phyloP scores from a whole-genome alignment of 2,113 vertebrate species.

The Colius striatus region DNA sequence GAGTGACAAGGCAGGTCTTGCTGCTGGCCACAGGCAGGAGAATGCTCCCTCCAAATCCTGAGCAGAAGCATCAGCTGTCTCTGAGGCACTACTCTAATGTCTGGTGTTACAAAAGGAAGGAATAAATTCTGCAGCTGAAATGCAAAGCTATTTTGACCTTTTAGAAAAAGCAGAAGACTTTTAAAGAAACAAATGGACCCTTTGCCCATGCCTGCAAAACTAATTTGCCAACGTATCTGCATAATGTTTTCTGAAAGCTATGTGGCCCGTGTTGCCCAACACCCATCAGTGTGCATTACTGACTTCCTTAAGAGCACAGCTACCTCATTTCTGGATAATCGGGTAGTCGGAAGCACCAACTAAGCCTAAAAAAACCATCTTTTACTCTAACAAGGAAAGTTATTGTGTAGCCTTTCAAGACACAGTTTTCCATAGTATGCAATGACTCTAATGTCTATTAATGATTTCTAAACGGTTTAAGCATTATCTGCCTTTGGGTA shows the following conservation, averaged over 20 bases:
- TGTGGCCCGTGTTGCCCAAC: background rate
- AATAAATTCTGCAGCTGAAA: background rate
- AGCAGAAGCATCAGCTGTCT: background rate
- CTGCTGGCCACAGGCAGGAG: background rate
- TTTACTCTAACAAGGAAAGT: constrained; percentile 44
- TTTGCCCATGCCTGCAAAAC: background rate
- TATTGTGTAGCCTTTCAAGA: constrained; percentile 43
- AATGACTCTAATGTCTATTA: constrained; percentile 41
- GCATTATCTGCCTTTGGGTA: constrained; percentile 45
- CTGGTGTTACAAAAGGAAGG: background rate
- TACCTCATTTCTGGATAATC: constrained; percentile 41
- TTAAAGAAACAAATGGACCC: background rate
- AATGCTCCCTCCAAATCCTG: background rate
- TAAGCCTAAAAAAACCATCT: constrained; percentile 61
- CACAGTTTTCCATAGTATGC: background rate
- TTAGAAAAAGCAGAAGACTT: background rate
- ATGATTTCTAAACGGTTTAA: constrained; percentile 63
- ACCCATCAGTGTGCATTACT: background rate
- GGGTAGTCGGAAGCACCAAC: background rate
- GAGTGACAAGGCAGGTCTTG: background rate
- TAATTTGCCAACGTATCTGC: background rate
- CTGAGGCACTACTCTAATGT: background rate
- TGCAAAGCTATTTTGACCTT: background rate
- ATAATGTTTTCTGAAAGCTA: background rate
- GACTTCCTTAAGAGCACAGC: background rate